Evolutionary conservation across 2,113 vertebrate species (phyloP).

Genomic region (Grammomys dolichurus): DNA sequence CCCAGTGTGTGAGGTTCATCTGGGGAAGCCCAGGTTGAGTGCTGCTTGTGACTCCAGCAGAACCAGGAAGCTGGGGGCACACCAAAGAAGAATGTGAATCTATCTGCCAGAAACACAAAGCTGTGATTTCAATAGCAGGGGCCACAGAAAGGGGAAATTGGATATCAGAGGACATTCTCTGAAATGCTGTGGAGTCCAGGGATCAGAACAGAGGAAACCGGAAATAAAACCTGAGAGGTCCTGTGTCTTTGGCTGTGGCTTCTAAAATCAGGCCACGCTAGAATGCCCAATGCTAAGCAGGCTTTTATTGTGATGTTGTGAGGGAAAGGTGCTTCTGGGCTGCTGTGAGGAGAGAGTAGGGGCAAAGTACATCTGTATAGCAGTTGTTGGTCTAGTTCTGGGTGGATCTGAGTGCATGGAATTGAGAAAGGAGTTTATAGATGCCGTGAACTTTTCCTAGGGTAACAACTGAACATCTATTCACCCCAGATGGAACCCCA

Average conservation of each 20-base stretch:
- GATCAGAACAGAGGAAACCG: neutral
- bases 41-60: neutral
- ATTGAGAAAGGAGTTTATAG: neutral
- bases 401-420: neutral
- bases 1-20: rapidly evolving
- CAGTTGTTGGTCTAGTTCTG: neutral
- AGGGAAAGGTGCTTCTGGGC: conserved; percentile 42
- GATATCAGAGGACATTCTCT: conserved; percentile 64
- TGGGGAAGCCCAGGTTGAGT: neutral
- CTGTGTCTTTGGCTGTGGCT: conserved; percentile 32
- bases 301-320: conserved; percentile 60
- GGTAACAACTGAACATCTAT: neutral
- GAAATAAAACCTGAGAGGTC: neutral
- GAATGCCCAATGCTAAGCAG: conserved; percentile 50
- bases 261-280: neutral
- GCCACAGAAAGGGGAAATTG: conserved; percentile 50
- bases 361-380: neutral
- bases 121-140: conserved; percentile 58
- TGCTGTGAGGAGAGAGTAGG: neutral
- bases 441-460: neutral
- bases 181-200: conserved; percentile 28
- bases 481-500: too few relatives aligned
- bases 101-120: conserved; percentile 13
- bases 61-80: neutral
- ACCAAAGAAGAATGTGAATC: neutral